Conservation (phyloP, 1,140 invertebrate species). For the Drosophila bocqueti region DNA sequence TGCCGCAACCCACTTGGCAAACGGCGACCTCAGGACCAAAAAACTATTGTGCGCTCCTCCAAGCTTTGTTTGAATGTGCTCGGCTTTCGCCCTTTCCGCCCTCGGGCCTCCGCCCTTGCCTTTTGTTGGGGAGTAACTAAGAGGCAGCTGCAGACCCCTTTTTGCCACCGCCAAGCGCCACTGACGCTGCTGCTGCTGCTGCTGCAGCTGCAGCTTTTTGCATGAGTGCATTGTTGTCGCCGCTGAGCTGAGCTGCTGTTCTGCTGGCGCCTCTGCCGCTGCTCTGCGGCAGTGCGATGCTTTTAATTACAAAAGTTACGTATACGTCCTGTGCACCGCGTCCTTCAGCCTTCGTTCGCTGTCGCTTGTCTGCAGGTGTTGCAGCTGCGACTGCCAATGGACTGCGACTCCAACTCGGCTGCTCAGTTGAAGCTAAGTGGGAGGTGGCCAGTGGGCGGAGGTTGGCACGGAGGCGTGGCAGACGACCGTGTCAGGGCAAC, state of each 20-base stretch:
- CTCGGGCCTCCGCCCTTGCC: conserved; percentile 13
- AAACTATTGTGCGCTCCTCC: conserved; percentile 70
- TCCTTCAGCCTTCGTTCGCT: conserved; percentile 34
- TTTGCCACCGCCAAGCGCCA: conserved; percentile 17
- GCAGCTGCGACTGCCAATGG: conserved; percentile 67
- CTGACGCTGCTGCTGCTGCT: conserved; percentile 1
- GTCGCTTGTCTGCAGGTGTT: conserved; percentile 71
- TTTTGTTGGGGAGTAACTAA: conserved; percentile 42
- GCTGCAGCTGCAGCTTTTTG: conserved; percentile 64
- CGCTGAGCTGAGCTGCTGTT: background rate
- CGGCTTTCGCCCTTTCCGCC: conserved; percentile 38
- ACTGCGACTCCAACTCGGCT: conserved; percentile 45
- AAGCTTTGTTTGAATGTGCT: conserved; percentile 69
- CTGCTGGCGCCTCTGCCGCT: conserved; percentile 25
- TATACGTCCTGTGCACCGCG: conserved; percentile 69
- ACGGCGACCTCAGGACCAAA: conserved; percentile 56
- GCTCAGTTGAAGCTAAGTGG: conserved; percentile 26
- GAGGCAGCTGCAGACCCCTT: conserved; percentile 52
- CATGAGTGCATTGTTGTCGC: conserved; percentile 69
- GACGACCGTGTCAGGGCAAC: conserved; percentile 38
- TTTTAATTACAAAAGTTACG: conserved; percentile 83
- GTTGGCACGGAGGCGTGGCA: conserved; percentile 24
- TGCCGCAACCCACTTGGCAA: conserved; percentile 44
- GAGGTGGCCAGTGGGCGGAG: background rate
- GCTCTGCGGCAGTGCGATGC: conserved; percentile 74